A percentile compares a stretch with the other conserved stretches of the same genome.
Conservation (phyloP, 1,140 invertebrate genomes). For the Zelostemma sp. region DNA sequence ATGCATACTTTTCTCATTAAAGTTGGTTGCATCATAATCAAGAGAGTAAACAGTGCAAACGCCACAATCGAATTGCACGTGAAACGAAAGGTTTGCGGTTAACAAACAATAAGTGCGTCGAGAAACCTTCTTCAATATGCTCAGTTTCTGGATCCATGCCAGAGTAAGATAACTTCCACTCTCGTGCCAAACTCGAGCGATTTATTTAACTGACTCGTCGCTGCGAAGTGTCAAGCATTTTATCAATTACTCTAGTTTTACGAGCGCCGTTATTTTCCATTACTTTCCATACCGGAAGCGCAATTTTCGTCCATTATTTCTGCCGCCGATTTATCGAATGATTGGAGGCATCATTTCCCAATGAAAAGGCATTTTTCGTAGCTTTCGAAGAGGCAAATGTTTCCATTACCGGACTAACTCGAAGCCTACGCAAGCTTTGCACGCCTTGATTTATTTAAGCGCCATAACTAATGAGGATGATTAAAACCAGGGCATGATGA, state of each 20-base stretch:
- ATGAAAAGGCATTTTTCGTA: too few relatives aligned
- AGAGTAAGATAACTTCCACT: conserved; percentile 59
- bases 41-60: background rate
- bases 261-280: background rate
- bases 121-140: conserved; percentile 47
- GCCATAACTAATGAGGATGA: background rate
- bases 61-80: background rate
- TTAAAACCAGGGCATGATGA: background rate
- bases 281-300: too few relatives aligned
- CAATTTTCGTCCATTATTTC: too few relatives aligned
- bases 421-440: too few relatives aligned
- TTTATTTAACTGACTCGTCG: conserved; percentile 1
- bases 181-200: conserved; percentile 19
- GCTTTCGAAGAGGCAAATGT: too few relatives aligned
- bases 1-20: too few relatives aligned
- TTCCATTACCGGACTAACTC: too few relatives aligned
- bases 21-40: background rate
- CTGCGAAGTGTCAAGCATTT: conserved; percentile 8
- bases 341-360: too few relatives aligned
- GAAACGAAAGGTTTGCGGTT: background rate
- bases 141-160: conserved; percentile 52
- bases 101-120: conserved; percentile 42
- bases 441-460: background rate
- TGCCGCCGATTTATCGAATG: too few relatives aligned
- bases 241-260: background rate